Conservation (phyloP, 2,797 vertebrate genomes). For the Characodon lateralis region DNA sequence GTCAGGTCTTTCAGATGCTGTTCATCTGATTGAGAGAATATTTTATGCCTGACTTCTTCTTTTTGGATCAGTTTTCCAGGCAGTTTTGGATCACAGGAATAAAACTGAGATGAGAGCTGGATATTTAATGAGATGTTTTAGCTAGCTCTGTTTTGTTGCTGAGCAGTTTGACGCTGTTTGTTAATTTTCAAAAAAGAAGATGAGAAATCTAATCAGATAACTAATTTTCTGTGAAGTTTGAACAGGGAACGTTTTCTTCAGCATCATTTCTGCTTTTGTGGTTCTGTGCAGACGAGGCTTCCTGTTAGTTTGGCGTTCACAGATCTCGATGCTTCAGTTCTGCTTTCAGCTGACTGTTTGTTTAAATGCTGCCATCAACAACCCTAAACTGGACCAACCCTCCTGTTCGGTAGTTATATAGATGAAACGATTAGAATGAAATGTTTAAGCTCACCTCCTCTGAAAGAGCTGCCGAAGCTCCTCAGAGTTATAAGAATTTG, state of each 20-base stretch:
- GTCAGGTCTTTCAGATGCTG: too few relatives aligned
- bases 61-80: neutral
- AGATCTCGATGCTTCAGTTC: constrained; percentile 14
- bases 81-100: neutral
- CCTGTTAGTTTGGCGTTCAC: constrained; percentile 23
- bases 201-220: neutral
- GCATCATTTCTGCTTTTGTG: constrained; percentile 37
- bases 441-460: neutral
- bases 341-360: constrained; percentile 8
- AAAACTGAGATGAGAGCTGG: neutral
- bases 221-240: neutral
- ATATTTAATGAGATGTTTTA: neutral
- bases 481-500: too few relatives aligned
- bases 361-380: neutral
- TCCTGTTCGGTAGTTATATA: neutral
- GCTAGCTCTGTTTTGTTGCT: neutral
- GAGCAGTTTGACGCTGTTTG: neutral
- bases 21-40: too few relatives aligned
- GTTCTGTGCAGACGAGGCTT: constrained; percentile 21
- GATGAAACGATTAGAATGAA: neutral
- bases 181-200: neutral
- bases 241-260: constrained; percentile 12
- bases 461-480: neutral
- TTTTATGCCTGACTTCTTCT: too few relatives aligned
- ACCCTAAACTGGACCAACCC: neutral